Evolutionary conservation across 2,888 invertebrate species (phyloP).

Genomic region (Nomada ferruginata): DNA sequence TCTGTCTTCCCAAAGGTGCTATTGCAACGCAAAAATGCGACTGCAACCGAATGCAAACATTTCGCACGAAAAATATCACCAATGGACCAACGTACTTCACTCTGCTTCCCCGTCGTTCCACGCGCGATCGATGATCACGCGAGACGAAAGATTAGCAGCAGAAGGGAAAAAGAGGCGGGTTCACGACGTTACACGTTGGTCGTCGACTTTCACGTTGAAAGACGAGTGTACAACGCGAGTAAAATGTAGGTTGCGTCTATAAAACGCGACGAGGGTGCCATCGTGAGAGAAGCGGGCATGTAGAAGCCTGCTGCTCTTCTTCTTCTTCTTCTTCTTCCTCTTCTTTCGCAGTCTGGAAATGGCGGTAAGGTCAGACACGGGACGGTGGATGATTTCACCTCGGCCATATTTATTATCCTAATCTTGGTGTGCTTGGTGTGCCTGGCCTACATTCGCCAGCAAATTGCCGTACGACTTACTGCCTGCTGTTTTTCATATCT

Average conservation of each 20-base stretch:
- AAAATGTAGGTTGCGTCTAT: constrained; percentile 71
- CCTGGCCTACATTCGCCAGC: constrained; percentile 65
- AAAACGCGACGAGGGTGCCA: constrained; percentile 68
- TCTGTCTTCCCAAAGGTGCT: no score
- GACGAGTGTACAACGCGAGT: constrained; percentile 55
- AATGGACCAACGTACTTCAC: no score
- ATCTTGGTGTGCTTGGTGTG: constrained; percentile 54
- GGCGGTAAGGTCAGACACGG: constrained; percentile 67
- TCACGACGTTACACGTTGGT: constrained; percentile 1
- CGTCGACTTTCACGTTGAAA: constrained; percentile 65
- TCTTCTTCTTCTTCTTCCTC: constrained; percentile 1
- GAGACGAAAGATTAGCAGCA: not conserved
- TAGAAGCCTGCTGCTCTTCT: constrained; percentile 7
- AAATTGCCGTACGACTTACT: constrained; percentile 61
- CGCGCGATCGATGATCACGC: no score
- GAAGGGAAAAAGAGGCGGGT: constrained; percentile 13
- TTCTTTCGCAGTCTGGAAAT: constrained; percentile 57
- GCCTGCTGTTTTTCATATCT: constrained; percentile 59
- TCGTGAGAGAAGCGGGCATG: constrained; percentile 54
- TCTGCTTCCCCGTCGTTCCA: no score
- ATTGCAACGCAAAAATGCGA: no score
- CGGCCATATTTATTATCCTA: constrained; percentile 73
- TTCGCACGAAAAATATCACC: no score
- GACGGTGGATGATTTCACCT: constrained; percentile 73
- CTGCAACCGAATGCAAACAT: no score